These are phyloP conservation scores for Chloropsis cyanopogon DNA, from an alignment of 2,113 vertebrate genomes.

Conservation along the genomic window DNA sequence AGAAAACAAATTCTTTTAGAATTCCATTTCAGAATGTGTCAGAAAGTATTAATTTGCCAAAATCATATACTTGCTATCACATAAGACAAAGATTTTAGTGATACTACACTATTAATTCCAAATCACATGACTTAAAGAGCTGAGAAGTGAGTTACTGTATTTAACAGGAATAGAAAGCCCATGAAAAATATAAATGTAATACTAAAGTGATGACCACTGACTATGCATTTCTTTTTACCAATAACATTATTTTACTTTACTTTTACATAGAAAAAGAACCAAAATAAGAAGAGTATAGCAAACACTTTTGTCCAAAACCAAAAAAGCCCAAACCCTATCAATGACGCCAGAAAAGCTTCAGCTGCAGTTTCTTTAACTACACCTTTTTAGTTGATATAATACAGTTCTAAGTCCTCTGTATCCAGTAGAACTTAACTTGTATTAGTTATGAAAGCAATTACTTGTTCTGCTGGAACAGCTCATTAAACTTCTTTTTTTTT, in stretches of 20 bases:
- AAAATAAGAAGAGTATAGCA: background rate
- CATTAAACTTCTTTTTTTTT: background rate
- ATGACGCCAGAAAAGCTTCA: background rate
- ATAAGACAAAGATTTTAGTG: background rate
- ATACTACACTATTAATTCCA: background rate
- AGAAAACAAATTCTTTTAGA: background rate
- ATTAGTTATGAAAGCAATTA: slow-evolving; percentile 28
- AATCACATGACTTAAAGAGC: background rate
- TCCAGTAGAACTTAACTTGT: background rate
- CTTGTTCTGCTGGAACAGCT: background rate
- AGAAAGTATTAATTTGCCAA: background rate
- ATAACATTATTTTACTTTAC: background rate
- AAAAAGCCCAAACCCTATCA: background rate
- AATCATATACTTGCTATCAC: background rate
- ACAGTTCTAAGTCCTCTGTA: background rate
- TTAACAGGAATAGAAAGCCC: background rate
- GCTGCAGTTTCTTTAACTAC: background rate
- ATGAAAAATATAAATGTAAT: background rate
- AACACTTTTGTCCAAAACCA: background rate
- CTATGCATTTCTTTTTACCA: background rate
- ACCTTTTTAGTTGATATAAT: background rate
- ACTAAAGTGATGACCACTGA: background rate
- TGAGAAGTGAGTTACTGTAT: background rate
- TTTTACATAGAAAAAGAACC: background rate
- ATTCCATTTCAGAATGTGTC: background rate